A percentile compares a stretch with the other conserved stretches of the same genome.
Evolutionary conservation across 1,140 invertebrate species (phyloP).

Genomic region (Hydropsyche tenuis): DNA sequence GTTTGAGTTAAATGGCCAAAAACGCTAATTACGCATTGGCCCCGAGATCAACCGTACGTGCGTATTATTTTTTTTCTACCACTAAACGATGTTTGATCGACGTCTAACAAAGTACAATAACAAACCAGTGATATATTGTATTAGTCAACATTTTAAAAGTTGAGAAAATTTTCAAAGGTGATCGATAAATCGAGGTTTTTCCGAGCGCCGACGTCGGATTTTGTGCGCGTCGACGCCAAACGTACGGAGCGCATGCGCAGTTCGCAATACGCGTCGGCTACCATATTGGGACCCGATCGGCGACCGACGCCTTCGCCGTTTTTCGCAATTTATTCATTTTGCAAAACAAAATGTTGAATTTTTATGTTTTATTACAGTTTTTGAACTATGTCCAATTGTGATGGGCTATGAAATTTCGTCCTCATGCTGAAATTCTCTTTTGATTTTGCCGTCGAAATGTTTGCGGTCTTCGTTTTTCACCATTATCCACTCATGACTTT

Average conservation of each 20-base stretch:
- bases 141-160: slow-evolving; percentile 43
- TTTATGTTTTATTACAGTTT: neutral
- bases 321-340: neutral
- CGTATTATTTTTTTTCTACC: slow-evolving; percentile 48
- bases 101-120: neutral
- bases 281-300: slow-evolving; percentile 26
- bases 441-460: too few relatives aligned
- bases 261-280: neutral
- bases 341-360: neutral
- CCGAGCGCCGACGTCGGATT: neutral
- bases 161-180: slow-evolving; percentile 37
- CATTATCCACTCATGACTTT: too few relatives aligned
- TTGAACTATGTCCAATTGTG: neutral
- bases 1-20: neutral
- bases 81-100: neutral
- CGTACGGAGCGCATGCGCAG: neutral
- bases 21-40: slow-evolving; percentile 27
- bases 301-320: neutral
- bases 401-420: too few relatives aligned
- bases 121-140: neutral
- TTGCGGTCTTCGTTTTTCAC: too few relatives aligned
- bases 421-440: too few relatives aligned
- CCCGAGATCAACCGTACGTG: neutral
- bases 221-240: neutral
- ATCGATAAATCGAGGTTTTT: slow-evolving; percentile 10